Percentiles rank a stretch among this genome's conserved stretches.
Conservation (phyloP, 2,797 vertebrate genomes). For the Coregonus ussuriensis region DNA sequence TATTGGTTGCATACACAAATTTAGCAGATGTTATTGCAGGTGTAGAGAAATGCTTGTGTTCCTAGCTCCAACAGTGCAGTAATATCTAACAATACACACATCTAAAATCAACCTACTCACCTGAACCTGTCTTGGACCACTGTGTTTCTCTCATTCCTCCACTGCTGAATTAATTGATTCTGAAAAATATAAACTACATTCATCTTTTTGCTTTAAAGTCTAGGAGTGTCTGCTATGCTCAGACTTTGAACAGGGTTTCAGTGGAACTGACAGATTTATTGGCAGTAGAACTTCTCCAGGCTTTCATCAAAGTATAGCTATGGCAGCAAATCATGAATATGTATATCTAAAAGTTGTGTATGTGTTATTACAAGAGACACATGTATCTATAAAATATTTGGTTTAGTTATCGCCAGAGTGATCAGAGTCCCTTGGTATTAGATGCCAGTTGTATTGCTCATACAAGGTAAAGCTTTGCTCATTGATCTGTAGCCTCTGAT, state of each 20-base stretch:
- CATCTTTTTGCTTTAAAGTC: slow-evolving; percentile 22
- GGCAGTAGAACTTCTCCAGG: not conserved
- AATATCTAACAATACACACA: too few relatives aligned
- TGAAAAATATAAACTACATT: slow-evolving; percentile 23
- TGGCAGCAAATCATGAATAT: slow-evolving; percentile 16
- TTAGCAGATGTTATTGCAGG: too few relatives aligned
- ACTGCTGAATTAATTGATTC: slow-evolving; percentile 30
- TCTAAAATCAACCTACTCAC: not conserved
- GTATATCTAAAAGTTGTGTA: slow-evolving; percentile 9
- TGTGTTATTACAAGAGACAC: not conserved
- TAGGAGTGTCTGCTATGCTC: slow-evolving; percentile 14
- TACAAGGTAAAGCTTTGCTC: not conserved
- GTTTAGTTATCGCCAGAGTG: not conserved
- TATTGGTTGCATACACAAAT: too few relatives aligned
- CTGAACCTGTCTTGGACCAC: not conserved
- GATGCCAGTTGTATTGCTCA: not conserved
- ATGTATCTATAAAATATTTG: not conserved
- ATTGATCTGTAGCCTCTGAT: not conserved
- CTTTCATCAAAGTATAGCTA: slow-evolving; percentile 7
- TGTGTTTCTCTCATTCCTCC: not conserved
- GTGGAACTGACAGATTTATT: slow-evolving; percentile 23
- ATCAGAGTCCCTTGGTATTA: not conserved
- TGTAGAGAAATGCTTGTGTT: too few relatives aligned
- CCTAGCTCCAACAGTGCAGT: too few relatives aligned
- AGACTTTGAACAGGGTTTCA: slow-evolving; percentile 3